phyloP scores from a whole-genome alignment of 2,888 invertebrate species.

The Carterocephalus palaemon region DNA sequence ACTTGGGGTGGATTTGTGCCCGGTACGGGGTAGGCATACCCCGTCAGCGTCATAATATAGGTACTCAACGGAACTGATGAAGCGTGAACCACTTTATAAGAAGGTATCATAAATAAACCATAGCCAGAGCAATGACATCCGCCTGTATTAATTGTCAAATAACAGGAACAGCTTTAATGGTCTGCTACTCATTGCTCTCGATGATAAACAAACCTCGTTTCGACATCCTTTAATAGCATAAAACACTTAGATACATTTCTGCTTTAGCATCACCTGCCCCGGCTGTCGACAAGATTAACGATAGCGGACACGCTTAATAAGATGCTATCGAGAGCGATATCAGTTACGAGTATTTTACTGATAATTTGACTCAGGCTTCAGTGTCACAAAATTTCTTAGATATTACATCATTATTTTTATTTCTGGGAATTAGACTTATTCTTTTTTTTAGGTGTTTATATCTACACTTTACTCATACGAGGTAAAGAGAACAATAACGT shows the following conservation, averaged over 20 bases:
- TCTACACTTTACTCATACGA: no score
- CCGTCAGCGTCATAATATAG: no score
- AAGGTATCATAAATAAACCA: no score
- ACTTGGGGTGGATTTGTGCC: no score
- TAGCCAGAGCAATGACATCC: not conserved
- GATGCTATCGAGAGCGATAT: conserved; percentile 29
- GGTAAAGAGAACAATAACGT: no score
- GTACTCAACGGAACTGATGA: no score
- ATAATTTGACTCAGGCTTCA: conserved; percentile 22
- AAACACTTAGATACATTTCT: conserved; percentile 28
- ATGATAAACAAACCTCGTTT: conserved; percentile 19
- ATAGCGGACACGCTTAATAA: conserved; percentile 29
- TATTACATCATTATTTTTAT: conserved; percentile 6
- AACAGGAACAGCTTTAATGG: conserved; percentile 12
- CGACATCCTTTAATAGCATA: conserved; percentile 25
- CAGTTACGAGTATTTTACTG: conserved; percentile 24
- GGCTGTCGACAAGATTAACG: conserved; percentile 29
- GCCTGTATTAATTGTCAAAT: not conserved
- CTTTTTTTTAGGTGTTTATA: no score
- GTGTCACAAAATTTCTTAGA: conserved; percentile 15
- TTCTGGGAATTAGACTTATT: conserved; percentile 13
- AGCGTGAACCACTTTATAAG: no score
- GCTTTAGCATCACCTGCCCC: conserved; percentile 26
- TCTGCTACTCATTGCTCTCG: conserved; percentile 22
- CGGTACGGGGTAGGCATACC: no score